Base-by-base conservation (phyloP, 1,140 invertebrate species). In the Eurosta solidaginis region DNA sequence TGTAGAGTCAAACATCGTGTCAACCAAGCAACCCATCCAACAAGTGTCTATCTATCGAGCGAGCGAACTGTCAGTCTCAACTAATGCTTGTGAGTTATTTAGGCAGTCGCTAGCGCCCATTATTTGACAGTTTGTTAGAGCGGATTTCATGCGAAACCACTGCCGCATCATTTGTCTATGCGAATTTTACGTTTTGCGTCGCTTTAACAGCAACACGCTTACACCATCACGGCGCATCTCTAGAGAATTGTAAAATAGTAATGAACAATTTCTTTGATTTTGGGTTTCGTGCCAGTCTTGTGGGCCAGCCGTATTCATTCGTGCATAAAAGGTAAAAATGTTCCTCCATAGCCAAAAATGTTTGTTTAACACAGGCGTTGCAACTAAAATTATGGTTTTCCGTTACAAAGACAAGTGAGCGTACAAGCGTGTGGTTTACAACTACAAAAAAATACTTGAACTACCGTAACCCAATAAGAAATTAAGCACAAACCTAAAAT, bases 211-310 rank as follows among this genome's bases (percentile, higher is more conserved):
- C 54, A 68, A 68, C 59, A 68, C 59, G 59, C 59, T 68, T 68
- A 40, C 59, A 33, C 59, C 59, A 68, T 68, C 59, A 68, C n/a
- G 20, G 59, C 59, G 33, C 59, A 42, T 36, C 59, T 68, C 59
- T 68, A 33, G 59, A 68, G 59, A 68, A 68, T 68, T 68, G 59
- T 68, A 68, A 68, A 68, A 68, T 68, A 68, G 59, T 68, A 68
- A 68, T 68, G 59, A 68, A 68, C 36, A 68, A 68, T 68, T 68
- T 68, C 59, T 68, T 68, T 68, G 59, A 68, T 68, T 68, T 68
- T 40, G 59, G 59, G 12, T 12, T 40, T 9, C 20, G 12, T 9
- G 33, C 14, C 29, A 5, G 33, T 40, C 33, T 40, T 40, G 17
- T 40, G 59, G n/a, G n/a, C n/a, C n/a, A n/a, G 17, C 59, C 59